Evolutionary conservation across 2,888 invertebrate species (phyloP).

Genomic region (Acronicta aceris): DNA sequence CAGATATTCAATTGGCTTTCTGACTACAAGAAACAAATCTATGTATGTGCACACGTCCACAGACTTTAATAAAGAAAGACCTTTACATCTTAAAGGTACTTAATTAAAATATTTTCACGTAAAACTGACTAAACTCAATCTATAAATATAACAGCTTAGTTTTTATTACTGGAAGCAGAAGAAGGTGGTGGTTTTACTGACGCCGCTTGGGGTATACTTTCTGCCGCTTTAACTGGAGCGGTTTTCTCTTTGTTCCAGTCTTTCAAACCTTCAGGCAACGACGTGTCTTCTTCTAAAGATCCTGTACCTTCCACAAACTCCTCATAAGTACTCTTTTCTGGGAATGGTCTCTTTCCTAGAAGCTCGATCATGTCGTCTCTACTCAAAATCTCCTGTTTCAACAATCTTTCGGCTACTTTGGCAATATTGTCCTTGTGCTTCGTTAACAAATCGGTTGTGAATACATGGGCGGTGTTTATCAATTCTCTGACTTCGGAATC

Average conservation of each 20-base stretch:
- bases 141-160: conserved; percentile 68
- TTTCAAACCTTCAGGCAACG: conserved; percentile 97
- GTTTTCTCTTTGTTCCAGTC: conserved; percentile 96
- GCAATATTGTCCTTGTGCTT: conserved; percentile 96
- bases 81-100: conserved; percentile 79
- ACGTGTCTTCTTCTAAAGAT: conserved; percentile 98
- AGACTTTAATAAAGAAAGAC: conserved; percentile 67
- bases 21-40: conserved; percentile 59
- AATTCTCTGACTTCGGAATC: conserved; percentile 94
- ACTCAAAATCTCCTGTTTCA: conserved; percentile 98
- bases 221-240: conserved; percentile 40
- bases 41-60: conserved; percentile 60
- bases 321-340: conserved; percentile 99
- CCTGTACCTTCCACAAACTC: conserved; percentile 99
- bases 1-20: conserved; percentile 57
- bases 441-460: conserved; percentile 93
- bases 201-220: conserved; percentile 68
- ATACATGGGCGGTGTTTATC: conserved; percentile 91
- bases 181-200: background rate
- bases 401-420: conserved; percentile 95
- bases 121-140: conserved; percentile 71
- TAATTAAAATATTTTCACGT: conserved; percentile 78
- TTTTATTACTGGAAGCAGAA: conserved; percentile 68
- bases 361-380: conserved; percentile 99
- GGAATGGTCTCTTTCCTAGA: conserved; percentile 97